phyloP scores from a whole-genome alignment of 2,888 invertebrate species.

The Netelia melanura region DNA sequence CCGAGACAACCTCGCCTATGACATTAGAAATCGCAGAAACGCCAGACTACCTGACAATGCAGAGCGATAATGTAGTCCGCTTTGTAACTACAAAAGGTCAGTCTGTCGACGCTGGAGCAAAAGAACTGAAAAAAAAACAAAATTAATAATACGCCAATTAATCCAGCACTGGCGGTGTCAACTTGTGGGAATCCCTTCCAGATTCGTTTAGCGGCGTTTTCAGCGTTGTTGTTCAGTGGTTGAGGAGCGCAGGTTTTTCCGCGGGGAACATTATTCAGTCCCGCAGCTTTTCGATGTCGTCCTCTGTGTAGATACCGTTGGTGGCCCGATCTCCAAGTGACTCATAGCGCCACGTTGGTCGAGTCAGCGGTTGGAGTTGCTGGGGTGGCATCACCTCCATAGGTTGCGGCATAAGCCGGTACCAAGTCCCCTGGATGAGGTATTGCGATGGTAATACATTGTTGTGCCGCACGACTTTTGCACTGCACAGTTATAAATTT shows the following conservation, averaged over 20 bases:
- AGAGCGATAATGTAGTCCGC: constrained; percentile 7
- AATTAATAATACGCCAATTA: background rate
- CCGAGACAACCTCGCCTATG: too few species aligned
- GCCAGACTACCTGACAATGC: constrained; percentile 34
- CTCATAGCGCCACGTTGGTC: background rate
- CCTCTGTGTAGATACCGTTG: constrained; percentile 55
- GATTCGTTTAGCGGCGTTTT: constrained; percentile 3
- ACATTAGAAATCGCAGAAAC: constrained; percentile 1
- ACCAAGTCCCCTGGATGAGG: constrained; percentile 65
- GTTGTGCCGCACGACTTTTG: too few species aligned
- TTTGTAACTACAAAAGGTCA: background rate
- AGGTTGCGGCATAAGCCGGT: constrained; percentile 18
- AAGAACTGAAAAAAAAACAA: background rate
- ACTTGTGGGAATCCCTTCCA: background rate
- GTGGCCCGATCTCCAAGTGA: constrained; percentile 16
- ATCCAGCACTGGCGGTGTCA: background rate
- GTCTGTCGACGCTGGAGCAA: constrained; percentile 14
- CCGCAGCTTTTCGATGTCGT: constrained; percentile 38
- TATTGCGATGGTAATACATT: constrained; percentile 63
- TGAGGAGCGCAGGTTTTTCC: constrained; percentile 49
- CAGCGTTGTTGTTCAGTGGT: constrained; percentile 40
- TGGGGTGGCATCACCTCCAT: constrained; percentile 12
- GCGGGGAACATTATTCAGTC: constrained; percentile 60
- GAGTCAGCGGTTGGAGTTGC: background rate
- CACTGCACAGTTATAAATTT: too few species aligned